Evolutionary conservation across 1,140 invertebrate species (phyloP).

Genomic region (Nautilus pompilius): DNA sequence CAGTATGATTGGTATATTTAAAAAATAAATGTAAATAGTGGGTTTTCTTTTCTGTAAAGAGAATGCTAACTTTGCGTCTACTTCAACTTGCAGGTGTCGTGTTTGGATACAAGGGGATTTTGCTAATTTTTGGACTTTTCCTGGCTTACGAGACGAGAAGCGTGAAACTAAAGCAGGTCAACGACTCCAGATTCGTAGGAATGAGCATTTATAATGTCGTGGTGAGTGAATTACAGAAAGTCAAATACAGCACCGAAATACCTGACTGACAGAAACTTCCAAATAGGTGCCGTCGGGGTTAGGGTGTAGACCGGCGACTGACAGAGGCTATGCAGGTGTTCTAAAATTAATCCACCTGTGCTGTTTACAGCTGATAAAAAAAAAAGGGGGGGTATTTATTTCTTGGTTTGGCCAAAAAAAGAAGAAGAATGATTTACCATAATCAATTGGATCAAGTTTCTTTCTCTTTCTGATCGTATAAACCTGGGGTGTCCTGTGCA

Average conservation of each 20-base stretch:
- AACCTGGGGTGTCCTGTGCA: too few relatives aligned
- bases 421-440: too few relatives aligned
- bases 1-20: too few relatives aligned
- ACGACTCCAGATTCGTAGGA: slow-evolving; percentile 94
- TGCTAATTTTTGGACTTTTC: slow-evolving; percentile 95
- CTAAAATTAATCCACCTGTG: neutral
- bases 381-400: too few relatives aligned
- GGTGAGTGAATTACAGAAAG: slow-evolving; percentile 52
- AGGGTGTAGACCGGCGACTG: neutral
- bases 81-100: slow-evolving; percentile 87
- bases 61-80: too few relatives aligned
- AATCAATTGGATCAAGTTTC: too few relatives aligned
- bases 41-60: too few relatives aligned
- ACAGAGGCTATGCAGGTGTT: neutral
- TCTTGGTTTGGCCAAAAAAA: too few relatives aligned
- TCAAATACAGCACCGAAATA: neutral
- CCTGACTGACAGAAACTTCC: too few relatives aligned
- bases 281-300: neutral
- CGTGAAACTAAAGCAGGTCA: slow-evolving; percentile 72
- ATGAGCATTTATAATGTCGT: slow-evolving; percentile 99
- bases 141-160: slow-evolving; percentile 96
- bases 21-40: too few relatives aligned
- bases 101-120: slow-evolving; percentile 94
- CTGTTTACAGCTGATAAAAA: too few relatives aligned
- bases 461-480: too few relatives aligned